Base-by-base conservation (phyloP, 2,888 invertebrate genomes). In the Philereme transversata region DNA sequence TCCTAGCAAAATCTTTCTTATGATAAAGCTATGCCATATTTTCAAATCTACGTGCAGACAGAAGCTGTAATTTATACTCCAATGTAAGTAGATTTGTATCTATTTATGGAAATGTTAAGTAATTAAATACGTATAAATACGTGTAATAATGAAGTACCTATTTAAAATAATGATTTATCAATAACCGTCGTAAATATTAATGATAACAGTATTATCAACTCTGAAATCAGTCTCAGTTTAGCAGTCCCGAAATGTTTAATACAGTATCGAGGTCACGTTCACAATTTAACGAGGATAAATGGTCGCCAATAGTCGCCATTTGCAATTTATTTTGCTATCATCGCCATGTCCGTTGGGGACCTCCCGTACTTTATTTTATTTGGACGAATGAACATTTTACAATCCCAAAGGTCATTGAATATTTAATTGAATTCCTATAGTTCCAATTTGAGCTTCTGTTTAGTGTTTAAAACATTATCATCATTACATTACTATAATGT, bases 211-310 rank as follows among this genome's bases (percentile, higher is more conserved):
- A 34, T 41, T 9, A 41, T n/a, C 5, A 43, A 43, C 8, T 33
- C 8, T 8, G 8, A 46, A 46, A 33, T 34, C 9, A 38, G 45
- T 46, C 46, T 46, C n/a, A 36, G 43, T 38, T 10, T 45, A 45
- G 36, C 44, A 38, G 6, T 50, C 5, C 6, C 43, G 43, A 52
- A 51, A 67, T 66, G 61, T 65, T 67, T 67, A 65, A 68, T 60
- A 60, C 10, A 56, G 62, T 65, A 69, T 71, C 65, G 70, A 69
- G 77, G 73, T 76, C 77, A 74, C 63, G 72, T 70, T 74, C 76
- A 77, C 77, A 78, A 70, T 73, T 73, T 81, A 78, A 82, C 76
- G 75, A 82, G 78, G 77, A 84, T 81, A 75, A 79, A 83, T 80
- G 77, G 68, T 66, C 62, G 69, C 68, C 77, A 79, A 83, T 80